A percentile compares a stretch with the other conserved stretches of the same genome.
Evolutionary conservation across 2,113 vertebrate species (phyloP).

Genomic region (sheep (Ovis aries)): DNA sequence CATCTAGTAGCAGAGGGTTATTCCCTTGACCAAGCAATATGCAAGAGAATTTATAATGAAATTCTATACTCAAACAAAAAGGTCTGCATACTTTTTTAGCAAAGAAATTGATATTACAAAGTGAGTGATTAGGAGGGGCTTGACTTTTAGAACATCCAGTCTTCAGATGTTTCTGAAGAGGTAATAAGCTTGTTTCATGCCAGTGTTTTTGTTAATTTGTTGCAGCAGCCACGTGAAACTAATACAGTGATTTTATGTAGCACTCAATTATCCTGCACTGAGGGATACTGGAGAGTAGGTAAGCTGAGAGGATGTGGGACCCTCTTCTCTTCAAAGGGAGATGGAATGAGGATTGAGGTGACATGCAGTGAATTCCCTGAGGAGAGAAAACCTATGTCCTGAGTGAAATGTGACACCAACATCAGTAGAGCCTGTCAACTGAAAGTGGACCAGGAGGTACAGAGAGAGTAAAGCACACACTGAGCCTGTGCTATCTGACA

Average conservation of each 20-base stretch:
- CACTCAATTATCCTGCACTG: not conserved
- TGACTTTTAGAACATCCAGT: not conserved
- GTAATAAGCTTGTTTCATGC: not conserved
- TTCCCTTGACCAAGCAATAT: not conserved
- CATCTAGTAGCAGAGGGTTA: not conserved
- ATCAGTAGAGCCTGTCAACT: not conserved
- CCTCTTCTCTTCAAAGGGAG: not conserved
- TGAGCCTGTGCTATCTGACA: not conserved
- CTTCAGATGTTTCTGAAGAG: not conserved
- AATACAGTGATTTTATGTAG: not conserved
- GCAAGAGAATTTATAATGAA: not conserved
- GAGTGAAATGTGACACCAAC: not conserved
- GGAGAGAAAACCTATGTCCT: not conserved
- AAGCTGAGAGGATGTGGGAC: not conserved
- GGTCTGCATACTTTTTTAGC: not conserved
- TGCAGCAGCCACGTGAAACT: not conserved
- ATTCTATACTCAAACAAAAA: not conserved
- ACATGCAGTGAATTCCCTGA: not conserved
- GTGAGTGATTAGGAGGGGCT: not conserved
- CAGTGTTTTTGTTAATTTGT: not conserved
- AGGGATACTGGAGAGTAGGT: not conserved
- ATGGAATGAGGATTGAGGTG: not conserved
- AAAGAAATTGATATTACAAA: not conserved
- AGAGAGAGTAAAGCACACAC: not conserved
- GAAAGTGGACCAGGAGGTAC: not conserved